phyloP scores from a whole-genome alignment of 2,113 vertebrate species.

The Myrmophylax atrothorax region DNA sequence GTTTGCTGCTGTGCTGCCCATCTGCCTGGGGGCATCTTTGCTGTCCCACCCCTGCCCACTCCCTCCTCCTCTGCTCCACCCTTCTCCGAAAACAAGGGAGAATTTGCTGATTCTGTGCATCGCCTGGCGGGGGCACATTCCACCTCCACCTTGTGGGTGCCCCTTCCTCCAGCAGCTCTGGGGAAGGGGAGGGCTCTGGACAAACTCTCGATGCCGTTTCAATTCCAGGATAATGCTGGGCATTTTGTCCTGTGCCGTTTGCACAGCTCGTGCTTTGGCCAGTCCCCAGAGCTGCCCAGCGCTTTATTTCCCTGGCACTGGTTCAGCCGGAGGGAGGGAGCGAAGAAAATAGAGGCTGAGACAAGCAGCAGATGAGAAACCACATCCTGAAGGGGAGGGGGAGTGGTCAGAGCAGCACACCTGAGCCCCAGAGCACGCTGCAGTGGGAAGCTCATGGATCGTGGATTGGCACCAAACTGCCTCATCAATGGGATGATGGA shows the following conservation, averaged over 20 bases:
- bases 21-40: not conserved
- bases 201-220: not conserved
- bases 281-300: not conserved
- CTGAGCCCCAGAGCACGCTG: not conserved
- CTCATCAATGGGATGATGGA: not conserved
- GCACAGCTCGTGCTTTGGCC: not conserved
- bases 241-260: not conserved
- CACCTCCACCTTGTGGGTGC: not conserved
- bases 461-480: rapidly evolving
- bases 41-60: not conserved
- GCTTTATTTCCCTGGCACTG: not conserved
- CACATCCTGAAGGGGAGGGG: not conserved
- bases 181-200: not conserved
- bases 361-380: not conserved
- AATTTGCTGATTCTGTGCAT: not conserved
- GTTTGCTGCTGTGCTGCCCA: not conserved
- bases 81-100: not conserved
- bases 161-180: slow-evolving; percentile 2
- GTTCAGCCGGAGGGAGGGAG: not conserved
- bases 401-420: not conserved
- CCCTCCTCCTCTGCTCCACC: not conserved
- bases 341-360: rapidly evolving
- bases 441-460: not conserved
- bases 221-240: not conserved
- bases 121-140: rapidly evolving